Percentiles rank a stretch among this genome's conserved stretches.
These are phyloP conservation scores for Montipora efflorescens DNA, from an alignment of 64 coral and sea anemone species.

Conservation along the genomic window DNA sequence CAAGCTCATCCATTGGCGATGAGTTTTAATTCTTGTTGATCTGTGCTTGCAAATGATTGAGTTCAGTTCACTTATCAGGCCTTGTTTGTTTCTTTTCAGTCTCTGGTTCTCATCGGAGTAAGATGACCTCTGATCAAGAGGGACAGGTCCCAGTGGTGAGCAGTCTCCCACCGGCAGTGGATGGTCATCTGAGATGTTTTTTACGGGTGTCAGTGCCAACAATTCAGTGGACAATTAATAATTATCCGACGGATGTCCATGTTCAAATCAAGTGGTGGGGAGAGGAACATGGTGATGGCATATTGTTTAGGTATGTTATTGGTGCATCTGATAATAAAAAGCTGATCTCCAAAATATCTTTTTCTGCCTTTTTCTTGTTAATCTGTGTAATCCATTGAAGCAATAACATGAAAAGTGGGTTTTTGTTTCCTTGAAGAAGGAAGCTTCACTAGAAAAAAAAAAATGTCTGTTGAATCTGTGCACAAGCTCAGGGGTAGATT, in stretches of 20 bases:
- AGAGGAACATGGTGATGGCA: constrained; percentile 72
- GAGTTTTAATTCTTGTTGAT: too few species aligned
- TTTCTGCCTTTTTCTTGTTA: background rate
- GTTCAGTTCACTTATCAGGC: background rate
- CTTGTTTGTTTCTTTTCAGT: background rate
- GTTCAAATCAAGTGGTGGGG: constrained; percentile 95
- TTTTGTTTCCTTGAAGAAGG: too few species aligned
- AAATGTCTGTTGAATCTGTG: too few species aligned
- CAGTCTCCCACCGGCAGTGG: constrained; percentile 90
- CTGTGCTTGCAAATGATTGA: too few species aligned
- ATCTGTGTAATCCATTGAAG: too few species aligned
- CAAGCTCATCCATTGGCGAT: too few species aligned
- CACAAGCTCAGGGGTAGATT: too few species aligned
- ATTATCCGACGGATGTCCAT: constrained; percentile 79
- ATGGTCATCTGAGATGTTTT: constrained; percentile 97
- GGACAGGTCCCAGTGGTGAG: constrained; percentile 57
- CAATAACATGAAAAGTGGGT: too few species aligned
- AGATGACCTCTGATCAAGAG: constrained; percentile 65
- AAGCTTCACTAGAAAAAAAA: too few species aligned
- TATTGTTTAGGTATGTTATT: constrained; percentile 76
- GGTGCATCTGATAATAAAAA: background rate
- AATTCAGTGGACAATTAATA: constrained; percentile 72
- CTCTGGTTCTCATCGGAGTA: background rate
- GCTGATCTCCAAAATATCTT: background rate
- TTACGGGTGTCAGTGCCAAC: constrained; percentile 77